These are phyloP conservation scores for Taxidea taxus DNA, from an alignment of 2,113 vertebrate species.

Conservation along the genomic window DNA sequence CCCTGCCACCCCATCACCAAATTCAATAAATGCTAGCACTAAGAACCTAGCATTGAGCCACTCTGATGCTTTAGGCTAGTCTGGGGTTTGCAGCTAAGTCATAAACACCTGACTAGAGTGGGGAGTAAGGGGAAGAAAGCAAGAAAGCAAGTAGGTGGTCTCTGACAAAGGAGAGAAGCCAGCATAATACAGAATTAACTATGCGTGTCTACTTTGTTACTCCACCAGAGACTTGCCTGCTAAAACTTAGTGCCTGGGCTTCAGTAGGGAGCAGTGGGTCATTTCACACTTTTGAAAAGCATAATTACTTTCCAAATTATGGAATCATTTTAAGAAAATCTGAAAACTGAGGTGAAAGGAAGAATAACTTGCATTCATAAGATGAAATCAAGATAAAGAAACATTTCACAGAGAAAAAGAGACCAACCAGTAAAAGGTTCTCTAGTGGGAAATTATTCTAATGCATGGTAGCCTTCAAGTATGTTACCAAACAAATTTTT, in stretches of 20 bases:
- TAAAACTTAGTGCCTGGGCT: not conserved
- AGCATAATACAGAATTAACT: not conserved
- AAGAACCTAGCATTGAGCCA: not conserved
- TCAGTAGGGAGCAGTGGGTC: not conserved
- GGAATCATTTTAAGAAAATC: slow-evolving; percentile 15
- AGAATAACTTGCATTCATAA: not conserved
- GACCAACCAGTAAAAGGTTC: not conserved
- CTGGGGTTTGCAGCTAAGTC: not conserved
- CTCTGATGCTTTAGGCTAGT: not conserved
- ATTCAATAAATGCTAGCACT: not conserved
- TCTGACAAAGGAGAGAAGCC: not conserved
- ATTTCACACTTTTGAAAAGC: not conserved
- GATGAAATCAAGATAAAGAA: not conserved
- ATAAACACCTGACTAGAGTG: not conserved
- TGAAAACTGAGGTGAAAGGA: not conserved
- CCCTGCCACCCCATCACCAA: not conserved
- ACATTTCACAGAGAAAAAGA: not conserved
- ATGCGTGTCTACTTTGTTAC: not conserved
- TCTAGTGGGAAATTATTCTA: not conserved
- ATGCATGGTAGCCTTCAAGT: not conserved
- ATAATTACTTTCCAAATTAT: not conserved
- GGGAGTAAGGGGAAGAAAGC: not conserved
- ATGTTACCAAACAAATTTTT: not conserved
- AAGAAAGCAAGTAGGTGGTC: not conserved
- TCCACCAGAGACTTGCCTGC: not conserved